Percentiles rank a stretch among this genome's conserved stretches.
Conservation (phyloP, 2,888 invertebrate genomes). For the Dolichomitus sp. region DNA sequence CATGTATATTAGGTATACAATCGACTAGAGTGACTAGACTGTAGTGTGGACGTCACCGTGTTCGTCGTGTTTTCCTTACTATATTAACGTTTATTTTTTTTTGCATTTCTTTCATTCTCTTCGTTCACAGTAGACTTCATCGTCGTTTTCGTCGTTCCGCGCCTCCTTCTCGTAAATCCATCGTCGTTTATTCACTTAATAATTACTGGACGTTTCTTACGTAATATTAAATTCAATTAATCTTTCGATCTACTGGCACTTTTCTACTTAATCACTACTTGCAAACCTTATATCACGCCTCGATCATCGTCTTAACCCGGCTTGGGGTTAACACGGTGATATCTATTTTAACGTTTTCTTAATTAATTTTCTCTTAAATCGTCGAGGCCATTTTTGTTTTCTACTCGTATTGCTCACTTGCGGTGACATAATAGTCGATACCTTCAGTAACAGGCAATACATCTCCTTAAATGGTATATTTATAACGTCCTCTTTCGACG, state of each 20-base stretch:
- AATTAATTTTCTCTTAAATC: constrained; percentile 10
- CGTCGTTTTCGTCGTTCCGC: constrained; percentile 37
- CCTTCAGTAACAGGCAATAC: constrained; percentile 1
- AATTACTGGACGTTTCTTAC: constrained; percentile 85
- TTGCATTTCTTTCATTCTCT: constrained; percentile 48
- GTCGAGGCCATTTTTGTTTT: constrained; percentile 29
- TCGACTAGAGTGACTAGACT: constrained; percentile 85
- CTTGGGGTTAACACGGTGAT: constrained; percentile 1
- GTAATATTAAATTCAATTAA: constrained; percentile 76
- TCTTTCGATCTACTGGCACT: constrained; percentile 84
- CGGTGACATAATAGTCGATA: constrained; percentile 22
- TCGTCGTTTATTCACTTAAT: constrained; percentile 77
- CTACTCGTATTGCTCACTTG: constrained; percentile 30
- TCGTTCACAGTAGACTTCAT: constrained; percentile 11
- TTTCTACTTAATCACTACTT: constrained; percentile 84
- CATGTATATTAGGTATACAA: constrained; percentile 70
- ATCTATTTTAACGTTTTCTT: constrained; percentile 39
- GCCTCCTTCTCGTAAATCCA: constrained; percentile 40
- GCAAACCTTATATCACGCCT: constrained; percentile 74
- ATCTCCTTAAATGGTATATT: constrained; percentile 22
- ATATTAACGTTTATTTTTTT: constrained; percentile 56
- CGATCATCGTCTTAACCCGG: constrained; percentile 12
- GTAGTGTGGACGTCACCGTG: constrained; percentile 82
- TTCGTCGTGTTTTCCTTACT: constrained; percentile 74
- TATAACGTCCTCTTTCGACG: constrained; percentile 53